Conservation (phyloP, 2,888 invertebrate species). For the Oeneis ivallda region DNA sequence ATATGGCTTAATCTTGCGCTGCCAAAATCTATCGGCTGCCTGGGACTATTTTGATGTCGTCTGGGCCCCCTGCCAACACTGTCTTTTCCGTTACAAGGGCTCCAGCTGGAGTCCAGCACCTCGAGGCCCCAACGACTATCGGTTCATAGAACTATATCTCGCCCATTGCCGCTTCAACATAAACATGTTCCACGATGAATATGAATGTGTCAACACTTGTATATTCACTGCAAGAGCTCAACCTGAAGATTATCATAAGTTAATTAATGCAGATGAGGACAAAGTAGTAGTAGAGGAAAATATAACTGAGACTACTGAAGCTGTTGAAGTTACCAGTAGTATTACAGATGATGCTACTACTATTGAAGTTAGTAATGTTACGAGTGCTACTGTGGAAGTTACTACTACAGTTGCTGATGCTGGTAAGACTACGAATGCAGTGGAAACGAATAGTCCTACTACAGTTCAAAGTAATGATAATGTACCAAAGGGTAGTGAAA, state of each 20-base stretch:
- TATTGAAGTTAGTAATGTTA: not conserved
- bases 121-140: too few species aligned
- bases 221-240: conserved; percentile 54
- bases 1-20: too few species aligned
- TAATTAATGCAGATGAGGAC: conserved; percentile 1
- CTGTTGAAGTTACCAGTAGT: conserved; percentile 9
- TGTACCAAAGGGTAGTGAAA: not conserved
- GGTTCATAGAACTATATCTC: too few species aligned
- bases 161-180: conserved; percentile 66
- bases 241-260: conserved; percentile 48
- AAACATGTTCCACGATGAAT: conserved; percentile 71
- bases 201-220: conserved; percentile 67
- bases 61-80: too few species aligned
- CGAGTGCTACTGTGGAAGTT: not conserved
- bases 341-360: conserved; percentile 2
- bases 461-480: not conserved
- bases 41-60: too few species aligned
- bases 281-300: conserved; percentile 8
- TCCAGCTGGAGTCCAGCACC: too few species aligned
- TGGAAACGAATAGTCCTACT: not conserved
- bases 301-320: conserved; percentile 11
- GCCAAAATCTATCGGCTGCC: too few species aligned
- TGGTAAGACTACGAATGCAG: not conserved
- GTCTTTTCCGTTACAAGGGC: too few species aligned
- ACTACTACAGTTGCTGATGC: not conserved